These are phyloP conservation scores for Pseudocheirus occidentalis DNA, from an alignment of 2,797 vertebrate genomes.

Conservation along the genomic window DNA sequence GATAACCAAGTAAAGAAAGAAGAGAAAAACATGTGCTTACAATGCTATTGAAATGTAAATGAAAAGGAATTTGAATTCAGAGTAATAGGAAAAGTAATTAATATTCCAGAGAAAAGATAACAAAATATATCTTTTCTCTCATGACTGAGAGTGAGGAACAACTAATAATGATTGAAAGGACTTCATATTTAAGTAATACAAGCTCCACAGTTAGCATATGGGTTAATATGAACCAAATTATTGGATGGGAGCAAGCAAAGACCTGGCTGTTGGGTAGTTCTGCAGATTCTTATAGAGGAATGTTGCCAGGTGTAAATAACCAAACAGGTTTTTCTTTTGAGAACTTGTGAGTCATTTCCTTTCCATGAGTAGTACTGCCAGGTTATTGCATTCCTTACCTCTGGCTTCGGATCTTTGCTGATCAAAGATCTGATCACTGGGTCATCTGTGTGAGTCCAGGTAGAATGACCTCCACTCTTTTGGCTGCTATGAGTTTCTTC, in stretches of 20 bases:
- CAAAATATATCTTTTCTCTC: background rate
- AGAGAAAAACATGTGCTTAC: background rate
- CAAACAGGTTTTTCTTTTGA: constrained; percentile 23
- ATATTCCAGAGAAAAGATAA: background rate
- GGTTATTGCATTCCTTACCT: background rate
- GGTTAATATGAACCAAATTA: background rate
- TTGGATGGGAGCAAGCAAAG: background rate
- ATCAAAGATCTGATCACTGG: background rate
- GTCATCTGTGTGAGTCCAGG: background rate
- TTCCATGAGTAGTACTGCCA: background rate
- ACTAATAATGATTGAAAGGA: background rate
- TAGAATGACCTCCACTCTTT: background rate
- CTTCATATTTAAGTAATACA: background rate
- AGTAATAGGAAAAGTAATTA: background rate
- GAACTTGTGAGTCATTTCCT: constrained; percentile 44
- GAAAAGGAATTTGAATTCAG: background rate
- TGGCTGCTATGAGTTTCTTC: background rate
- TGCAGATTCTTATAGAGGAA: background rate
- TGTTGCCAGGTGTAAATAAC: background rate
- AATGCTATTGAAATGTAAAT: background rate
- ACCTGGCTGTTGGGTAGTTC: background rate
- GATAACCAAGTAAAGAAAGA: background rate
- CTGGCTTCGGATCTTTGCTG: background rate
- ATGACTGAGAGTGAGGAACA: background rate
- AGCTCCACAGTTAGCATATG: background rate